phyloP scores from a whole-genome alignment of 2,113 vertebrate species.

The Thunnus thynnus region DNA sequence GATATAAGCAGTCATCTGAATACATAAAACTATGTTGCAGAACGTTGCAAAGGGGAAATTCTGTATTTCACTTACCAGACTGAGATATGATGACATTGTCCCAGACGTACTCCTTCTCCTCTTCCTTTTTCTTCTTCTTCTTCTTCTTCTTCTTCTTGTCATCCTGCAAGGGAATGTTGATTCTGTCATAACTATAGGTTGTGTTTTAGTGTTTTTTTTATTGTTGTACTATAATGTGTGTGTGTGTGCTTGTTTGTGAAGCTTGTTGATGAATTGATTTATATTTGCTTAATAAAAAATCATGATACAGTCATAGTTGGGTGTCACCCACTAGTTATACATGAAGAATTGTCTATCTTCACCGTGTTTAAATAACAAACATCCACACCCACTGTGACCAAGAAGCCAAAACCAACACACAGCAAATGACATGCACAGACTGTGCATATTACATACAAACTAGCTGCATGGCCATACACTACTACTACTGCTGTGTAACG shows the following conservation, averaged over 20 bases:
- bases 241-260: background rate
- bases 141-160: slow-evolving; percentile 71
- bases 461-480: background rate
- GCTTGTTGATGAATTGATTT: background rate
- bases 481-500: too few relatives aligned
- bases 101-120: slow-evolving; percentile 30
- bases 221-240: background rate
- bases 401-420: slow-evolving; percentile 9
- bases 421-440: background rate
- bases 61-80: slow-evolving; percentile 35
- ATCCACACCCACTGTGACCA: background rate
- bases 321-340: background rate
- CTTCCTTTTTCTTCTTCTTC: slow-evolving; percentile 44
- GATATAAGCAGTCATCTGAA: background rate
- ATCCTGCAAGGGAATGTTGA: slow-evolving; percentile 48
- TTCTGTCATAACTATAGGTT: background rate
- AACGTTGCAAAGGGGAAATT: background rate
- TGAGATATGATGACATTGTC: slow-evolving; percentile 26
- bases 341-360: background rate
- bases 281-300: background rate
- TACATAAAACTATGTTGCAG: background rate
- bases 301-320: background rate
- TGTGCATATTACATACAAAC: background rate
- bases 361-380: background rate
- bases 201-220: too few relatives aligned